Evolutionary conservation across 2,797 vertebrate species (phyloP).

Genomic region (Melanogrammus aeglefinus): DNA sequence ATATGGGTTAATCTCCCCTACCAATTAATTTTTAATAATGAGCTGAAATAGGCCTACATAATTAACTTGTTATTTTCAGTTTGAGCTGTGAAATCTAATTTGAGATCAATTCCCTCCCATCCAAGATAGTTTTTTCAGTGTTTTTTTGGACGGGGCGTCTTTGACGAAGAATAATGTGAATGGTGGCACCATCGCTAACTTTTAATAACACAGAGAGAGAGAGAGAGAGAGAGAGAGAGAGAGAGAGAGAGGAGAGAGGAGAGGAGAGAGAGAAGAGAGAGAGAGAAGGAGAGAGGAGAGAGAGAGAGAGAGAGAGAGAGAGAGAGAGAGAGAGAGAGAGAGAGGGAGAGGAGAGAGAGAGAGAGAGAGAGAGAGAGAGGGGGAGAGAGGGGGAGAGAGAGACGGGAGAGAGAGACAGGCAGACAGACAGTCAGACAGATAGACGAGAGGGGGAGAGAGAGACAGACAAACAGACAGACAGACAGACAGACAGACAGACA

Average conservation of each 20-base stretch:
- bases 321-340: not conserved
- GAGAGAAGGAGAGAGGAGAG: not conserved
- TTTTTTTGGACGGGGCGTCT: not conserved
- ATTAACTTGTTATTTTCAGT: constrained; percentile 11
- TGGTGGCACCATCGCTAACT: not conserved
- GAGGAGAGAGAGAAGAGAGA: not conserved
- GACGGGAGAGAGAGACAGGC: not conserved
- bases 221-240: not conserved
- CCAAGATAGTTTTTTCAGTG: not conserved
- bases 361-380: not conserved
- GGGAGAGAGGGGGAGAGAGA: not conserved
- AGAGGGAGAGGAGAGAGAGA: not conserved
- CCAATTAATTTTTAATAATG: constrained; percentile 7
- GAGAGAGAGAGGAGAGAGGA: not conserved
- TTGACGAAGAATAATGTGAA: not conserved
- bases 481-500: not conserved
- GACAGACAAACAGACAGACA: not conserved
- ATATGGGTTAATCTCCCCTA: constrained; percentile 2
- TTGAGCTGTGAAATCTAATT: constrained; percentile 15
- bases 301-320: not conserved
- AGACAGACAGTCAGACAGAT: not conserved
- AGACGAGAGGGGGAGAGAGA: not conserved
- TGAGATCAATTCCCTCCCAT: constrained; percentile 32
- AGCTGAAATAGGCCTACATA: constrained; percentile 6
- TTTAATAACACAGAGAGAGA: not conserved